Base-by-base conservation (phyloP, 2,113 vertebrate genomes). In the Paraplagusia blochii region DNA sequence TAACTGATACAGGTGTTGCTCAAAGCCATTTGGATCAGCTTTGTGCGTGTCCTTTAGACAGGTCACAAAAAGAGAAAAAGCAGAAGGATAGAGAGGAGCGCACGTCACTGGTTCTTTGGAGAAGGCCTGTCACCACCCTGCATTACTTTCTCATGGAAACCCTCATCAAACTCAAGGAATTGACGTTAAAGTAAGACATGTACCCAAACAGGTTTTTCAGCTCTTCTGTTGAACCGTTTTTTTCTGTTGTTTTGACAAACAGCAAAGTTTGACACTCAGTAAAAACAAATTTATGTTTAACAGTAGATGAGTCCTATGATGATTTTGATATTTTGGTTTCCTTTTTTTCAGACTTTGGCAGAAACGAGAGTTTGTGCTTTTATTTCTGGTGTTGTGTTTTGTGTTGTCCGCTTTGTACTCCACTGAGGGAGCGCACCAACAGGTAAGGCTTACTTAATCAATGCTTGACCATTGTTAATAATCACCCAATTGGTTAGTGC, bases 81-180 rank as follows among this genome's bases (percentile, higher is more conserved):
- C 91, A 82, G 78, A 89, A 80, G 68, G 96, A 97, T 42, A 90
- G 91, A 60, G 93, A 96, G 74, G 94, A 95, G 65, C 93, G 96
- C 44, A 86, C 93, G 67, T 93, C 92, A 63, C 90, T 99, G 85
- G 92, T 99, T 11, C 83, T 99, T 18, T 98, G 96, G 96, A 95
- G 82, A 85, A 90, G 92, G 63, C 96, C 96, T 0, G 58, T 94
- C 17, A 82, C 90, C 87, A 97, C 96, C 64, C 88, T 98, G 70
- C 92, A 96, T 85, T 99, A 95, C 91, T 99, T 96, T 84, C 90
- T 91, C 75, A 88, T 96, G 85, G 96, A 98, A 90, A 90, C 90
- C 9, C 89, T 98, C 81, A 74, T 94, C 84, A 92, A 90, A 87
- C 88, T 95, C 84, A 96, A 95, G 91, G 94, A 98, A 83, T 95